Evolutionary conservation across 64 coral and sea anemone species (phyloP).

Genomic region (Catalaphyllia jardinei): DNA sequence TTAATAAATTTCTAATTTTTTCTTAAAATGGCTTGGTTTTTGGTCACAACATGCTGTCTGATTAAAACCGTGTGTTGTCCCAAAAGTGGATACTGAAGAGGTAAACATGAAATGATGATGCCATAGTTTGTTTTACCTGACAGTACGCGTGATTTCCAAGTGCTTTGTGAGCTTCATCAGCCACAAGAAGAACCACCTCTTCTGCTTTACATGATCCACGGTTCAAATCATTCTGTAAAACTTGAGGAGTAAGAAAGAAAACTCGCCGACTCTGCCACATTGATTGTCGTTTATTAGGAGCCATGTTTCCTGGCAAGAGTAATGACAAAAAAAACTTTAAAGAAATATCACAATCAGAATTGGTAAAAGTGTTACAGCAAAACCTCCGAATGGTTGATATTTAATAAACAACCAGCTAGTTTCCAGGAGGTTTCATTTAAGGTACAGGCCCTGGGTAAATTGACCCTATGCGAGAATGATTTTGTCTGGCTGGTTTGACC

Average conservation of each 20-base stretch:
- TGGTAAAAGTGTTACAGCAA: too few species aligned
- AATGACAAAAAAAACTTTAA: not conserved
- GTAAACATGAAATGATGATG: too few species aligned
- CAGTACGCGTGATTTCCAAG: conserved; percentile 97
- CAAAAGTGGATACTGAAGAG: not conserved
- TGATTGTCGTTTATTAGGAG: conserved; percentile 79
- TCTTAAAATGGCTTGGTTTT: too few species aligned
- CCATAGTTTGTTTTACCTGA: conserved; percentile 52
- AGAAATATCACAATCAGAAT: not conserved
- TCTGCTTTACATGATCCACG: conserved; percentile 89
- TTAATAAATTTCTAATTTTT: too few species aligned
- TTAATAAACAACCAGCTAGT: too few species aligned
- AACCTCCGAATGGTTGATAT: too few species aligned
- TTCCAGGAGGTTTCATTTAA: too few species aligned
- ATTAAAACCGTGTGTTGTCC: too few species aligned
- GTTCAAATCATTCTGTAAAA: conserved; percentile 90
- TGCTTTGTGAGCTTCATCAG: conserved; percentile 98
- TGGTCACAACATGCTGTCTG: too few species aligned
- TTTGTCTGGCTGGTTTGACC: too few species aligned
- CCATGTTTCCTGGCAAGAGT: conserved; percentile 71
- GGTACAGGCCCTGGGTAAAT: too few species aligned
- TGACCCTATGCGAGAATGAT: too few species aligned
- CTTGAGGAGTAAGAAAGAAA: conserved; percentile 97
- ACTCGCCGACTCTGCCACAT: conserved; percentile 84
- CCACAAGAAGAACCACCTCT: conserved; percentile 85